Percentiles rank a stretch among this genome's conserved stretches.
Conservation (phyloP, 2,888 invertebrate genomes). For the Hypena proboscidalis region DNA sequence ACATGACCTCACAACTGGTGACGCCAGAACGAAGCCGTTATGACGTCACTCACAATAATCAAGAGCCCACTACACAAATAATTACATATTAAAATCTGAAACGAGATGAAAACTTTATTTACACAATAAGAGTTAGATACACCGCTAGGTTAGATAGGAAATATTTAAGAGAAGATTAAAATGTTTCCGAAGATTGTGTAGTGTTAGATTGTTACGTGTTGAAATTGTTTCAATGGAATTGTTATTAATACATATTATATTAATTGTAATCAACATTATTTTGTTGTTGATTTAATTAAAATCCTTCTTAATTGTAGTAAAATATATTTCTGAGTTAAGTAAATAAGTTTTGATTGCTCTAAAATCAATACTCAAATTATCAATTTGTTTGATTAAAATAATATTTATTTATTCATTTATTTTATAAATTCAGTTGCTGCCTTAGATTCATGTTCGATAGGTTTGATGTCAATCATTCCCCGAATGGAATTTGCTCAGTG, state of each 20-base stretch:
- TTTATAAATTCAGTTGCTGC: too few relatives aligned
- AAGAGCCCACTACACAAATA: conserved; percentile 81
- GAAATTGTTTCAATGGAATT: conserved; percentile 2
- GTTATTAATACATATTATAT: neutral
- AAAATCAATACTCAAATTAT: too few relatives aligned
- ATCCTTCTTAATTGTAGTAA: too few relatives aligned
- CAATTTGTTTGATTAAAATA: too few relatives aligned
- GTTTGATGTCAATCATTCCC: too few relatives aligned
- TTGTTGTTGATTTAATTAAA: too few relatives aligned
- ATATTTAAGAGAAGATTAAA: conserved; percentile 82
- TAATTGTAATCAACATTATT: neutral
- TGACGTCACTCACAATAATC: conserved; percentile 74
- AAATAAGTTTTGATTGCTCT: too few relatives aligned
- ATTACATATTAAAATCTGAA: conserved; percentile 81
- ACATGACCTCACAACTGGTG: conserved; percentile 73
- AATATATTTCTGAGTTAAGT: too few relatives aligned
- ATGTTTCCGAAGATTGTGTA: conserved; percentile 65
- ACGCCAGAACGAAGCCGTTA: conserved; percentile 59
- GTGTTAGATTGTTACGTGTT: conserved; percentile 40
- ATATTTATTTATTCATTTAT: too few relatives aligned
- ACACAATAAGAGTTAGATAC: conserved; percentile 81
- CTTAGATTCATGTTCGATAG: too few relatives aligned
- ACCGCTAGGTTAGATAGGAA: conserved; percentile 82
- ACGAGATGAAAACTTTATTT: conserved; percentile 82
- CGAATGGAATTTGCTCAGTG: too few relatives aligned